Conservation (phyloP, 2,888 invertebrate species). For the Spicauda simplicius region DNA sequence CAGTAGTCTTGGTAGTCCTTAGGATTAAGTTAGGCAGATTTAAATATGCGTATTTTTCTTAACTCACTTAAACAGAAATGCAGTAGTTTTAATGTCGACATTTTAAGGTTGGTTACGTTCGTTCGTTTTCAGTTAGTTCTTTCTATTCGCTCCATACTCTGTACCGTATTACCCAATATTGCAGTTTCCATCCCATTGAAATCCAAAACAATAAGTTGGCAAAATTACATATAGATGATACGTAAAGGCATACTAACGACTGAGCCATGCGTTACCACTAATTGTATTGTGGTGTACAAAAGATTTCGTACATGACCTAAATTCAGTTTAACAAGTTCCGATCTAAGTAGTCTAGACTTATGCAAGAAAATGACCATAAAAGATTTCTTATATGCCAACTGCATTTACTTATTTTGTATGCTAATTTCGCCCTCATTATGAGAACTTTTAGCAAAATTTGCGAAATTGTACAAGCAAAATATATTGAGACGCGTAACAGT, state of each 20-base stretch:
- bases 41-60: too few species aligned
- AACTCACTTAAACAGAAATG: too few species aligned
- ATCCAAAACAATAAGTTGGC: conserved; percentile 53
- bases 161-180: conserved; percentile 5
- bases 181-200: conserved; percentile 45
- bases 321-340: conserved; percentile 43
- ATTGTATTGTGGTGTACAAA: conserved; percentile 58
- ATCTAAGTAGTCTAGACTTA: conserved; percentile 50
- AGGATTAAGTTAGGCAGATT: too few species aligned
- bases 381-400: background rate
- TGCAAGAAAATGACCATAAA: conserved; percentile 36
- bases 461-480: background rate
- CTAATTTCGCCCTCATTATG: conserved; percentile 19
- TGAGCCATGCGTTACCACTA: conserved; percentile 44
- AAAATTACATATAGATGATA: conserved; percentile 52
- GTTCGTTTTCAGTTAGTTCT: background rate
- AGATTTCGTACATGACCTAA: conserved; percentile 45
- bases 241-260: conserved; percentile 43
- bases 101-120: too few species aligned
- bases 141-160: background rate
- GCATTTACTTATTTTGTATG: conserved; percentile 22
- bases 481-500: background rate
- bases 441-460: conserved; percentile 11
- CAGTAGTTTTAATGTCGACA: too few species aligned
- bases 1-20: too few species aligned